A percentile compares a stretch with the other conserved stretches of the same genome.
These are phyloP conservation scores for Pantherophis guttatus DNA, from an alignment of 2,113 vertebrate genomes.

Conservation along the genomic window DNA sequence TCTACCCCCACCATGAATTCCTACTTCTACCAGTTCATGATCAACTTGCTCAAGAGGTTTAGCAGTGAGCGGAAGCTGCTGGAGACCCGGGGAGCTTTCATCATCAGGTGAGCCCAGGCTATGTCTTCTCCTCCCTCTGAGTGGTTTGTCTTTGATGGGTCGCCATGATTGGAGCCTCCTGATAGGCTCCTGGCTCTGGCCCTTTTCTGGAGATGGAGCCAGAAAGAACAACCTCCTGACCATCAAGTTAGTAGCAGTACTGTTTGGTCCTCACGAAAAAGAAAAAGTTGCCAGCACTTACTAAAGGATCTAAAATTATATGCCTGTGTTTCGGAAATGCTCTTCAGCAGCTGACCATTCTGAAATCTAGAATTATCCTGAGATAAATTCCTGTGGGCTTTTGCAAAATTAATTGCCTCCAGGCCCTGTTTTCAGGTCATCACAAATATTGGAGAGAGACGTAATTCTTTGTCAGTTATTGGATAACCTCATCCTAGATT, in stretches of 20 bases:
- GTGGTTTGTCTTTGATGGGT: not conserved
- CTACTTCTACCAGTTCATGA: conserved; percentile 99
- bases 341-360: not conserved
- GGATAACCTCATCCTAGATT: not conserved
- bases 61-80: conserved; percentile 91
- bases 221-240: not conserved
- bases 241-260: not conserved
- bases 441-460: not conserved
- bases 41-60: conserved; percentile 93
- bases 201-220: not conserved
- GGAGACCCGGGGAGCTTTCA: conserved; percentile 90
- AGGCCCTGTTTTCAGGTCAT: not conserved
- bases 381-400: not conserved
- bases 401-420: not conserved
- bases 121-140: not conserved
- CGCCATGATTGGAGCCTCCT: not conserved
- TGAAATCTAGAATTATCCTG: conserved; percentile 11
- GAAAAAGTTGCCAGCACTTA: not conserved
- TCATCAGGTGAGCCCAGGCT: conserved; percentile 81
- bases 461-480: not conserved
- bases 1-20: conserved; percentile 99
- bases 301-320: not conserved
- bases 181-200: not conserved
- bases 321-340: not conserved
- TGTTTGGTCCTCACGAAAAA: not conserved